Conservation (phyloP, 2,797 vertebrate genomes). For the Rhincodon typus region DNA sequence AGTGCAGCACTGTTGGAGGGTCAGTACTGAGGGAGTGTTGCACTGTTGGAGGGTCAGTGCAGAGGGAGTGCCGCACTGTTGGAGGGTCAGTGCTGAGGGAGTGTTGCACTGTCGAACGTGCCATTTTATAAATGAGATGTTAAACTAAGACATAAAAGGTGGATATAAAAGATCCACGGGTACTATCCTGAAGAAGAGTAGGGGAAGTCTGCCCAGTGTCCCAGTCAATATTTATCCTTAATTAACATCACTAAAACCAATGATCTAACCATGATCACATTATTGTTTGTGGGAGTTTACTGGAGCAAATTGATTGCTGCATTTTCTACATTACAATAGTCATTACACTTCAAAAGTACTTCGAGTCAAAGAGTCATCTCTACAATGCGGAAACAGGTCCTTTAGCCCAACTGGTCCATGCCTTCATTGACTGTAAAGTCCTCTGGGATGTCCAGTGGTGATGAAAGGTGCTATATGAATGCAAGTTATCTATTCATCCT, state of each 20-base stretch:
- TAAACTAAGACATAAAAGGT: background rate
- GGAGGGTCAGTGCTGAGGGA: too few relatives aligned
- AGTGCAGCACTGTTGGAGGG: background rate
- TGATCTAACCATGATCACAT: background rate
- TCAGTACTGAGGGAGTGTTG: too few relatives aligned
- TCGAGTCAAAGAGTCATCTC: too few relatives aligned
- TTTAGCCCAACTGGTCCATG: too few relatives aligned
- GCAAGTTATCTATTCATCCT: too few relatives aligned
- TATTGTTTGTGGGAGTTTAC: background rate
- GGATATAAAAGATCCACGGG: background rate
- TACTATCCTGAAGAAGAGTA: background rate
- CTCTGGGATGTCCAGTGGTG: background rate
- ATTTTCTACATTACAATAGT: background rate
- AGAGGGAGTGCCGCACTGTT: background rate
- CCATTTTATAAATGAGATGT: background rate
- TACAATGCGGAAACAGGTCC: too few relatives aligned
- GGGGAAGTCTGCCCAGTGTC: background rate
- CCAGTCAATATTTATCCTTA: background rate
- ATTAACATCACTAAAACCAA: background rate
- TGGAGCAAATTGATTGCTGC: background rate
- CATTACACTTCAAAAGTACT: background rate
- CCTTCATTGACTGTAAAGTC: background rate
- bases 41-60: background rate
- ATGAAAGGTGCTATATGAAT: background rate
- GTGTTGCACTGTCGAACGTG: background rate